Evolutionary conservation across 37 sponge, comb jelly and placozoan genomes (phyloP).

Genomic region (Theonella swinhoei): DNA sequence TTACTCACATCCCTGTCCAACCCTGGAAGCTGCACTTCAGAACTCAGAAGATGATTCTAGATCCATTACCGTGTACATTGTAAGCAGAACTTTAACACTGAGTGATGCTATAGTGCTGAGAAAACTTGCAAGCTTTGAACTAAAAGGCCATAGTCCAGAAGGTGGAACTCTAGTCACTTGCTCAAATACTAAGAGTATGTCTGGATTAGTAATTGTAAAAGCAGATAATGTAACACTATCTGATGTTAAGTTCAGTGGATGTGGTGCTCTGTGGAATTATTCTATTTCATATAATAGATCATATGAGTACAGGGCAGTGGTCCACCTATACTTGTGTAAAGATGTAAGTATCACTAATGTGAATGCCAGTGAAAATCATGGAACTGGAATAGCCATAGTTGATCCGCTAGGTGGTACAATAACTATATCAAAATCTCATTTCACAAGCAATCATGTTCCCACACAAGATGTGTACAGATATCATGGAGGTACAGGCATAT

Average conservation of each 20-base stretch:
- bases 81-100: neutral
- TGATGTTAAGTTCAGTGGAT: neutral
- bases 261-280: neutral
- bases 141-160: neutral
- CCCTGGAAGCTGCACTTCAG: neutral
- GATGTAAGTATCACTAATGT: neutral
- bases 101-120: neutral
- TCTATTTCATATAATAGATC: neutral
- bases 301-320: neutral
- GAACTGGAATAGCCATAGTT: constrained; percentile 1
- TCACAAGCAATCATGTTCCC: constrained; percentile 4
- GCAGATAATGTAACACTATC: neutral
- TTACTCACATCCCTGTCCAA: neutral
- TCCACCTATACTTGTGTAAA: neutral
- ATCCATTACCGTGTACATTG: neutral
- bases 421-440: neutral
- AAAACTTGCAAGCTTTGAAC: neutral
- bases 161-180: neutral
- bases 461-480: neutral
- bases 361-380: neutral
- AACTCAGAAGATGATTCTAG: neutral
- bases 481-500: neutral
- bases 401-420: neutral
- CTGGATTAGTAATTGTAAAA: neutral
- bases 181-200: neutral